A percentile compares a stretch with the other conserved stretches of the same genome.
These are phyloP conservation scores for Strix uralensis DNA, from an alignment of 2,113 vertebrate species.

Conservation along the genomic window DNA sequence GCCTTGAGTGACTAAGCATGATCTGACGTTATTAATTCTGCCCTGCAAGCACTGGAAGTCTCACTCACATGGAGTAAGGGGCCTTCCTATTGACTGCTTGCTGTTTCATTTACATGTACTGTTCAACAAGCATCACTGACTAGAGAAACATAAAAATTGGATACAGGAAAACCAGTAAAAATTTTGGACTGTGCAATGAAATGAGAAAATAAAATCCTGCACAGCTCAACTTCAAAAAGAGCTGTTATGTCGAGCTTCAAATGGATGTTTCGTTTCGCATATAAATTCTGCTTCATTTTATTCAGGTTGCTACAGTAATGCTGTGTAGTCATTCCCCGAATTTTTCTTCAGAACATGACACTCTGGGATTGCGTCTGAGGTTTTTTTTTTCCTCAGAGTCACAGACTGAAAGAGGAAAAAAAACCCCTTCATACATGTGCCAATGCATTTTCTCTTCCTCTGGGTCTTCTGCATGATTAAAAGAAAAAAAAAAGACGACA, in stretches of 20 bases:
- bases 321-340: background rate
- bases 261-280: background rate
- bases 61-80: background rate
- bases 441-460: background rate
- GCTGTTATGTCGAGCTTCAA: background rate
- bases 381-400: background rate
- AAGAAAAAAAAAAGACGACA: background rate
- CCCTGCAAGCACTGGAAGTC: background rate
- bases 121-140: background rate
- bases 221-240: background rate
- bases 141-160: background rate
- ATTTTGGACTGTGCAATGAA: background rate
- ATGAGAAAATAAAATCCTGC: background rate
- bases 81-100: no score
- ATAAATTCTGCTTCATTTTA: background rate
- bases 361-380: background rate
- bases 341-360: background rate
- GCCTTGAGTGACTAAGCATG: rapidly evolving
- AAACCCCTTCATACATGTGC: background rate
- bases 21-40: background rate
- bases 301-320: background rate
- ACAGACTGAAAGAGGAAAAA: background rate
- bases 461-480: background rate
- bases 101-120: background rate
- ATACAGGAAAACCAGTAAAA: background rate